These are phyloP conservation scores for Daboia siamensis DNA, from an alignment of 2,113 vertebrate species.

Conservation along the genomic window DNA sequence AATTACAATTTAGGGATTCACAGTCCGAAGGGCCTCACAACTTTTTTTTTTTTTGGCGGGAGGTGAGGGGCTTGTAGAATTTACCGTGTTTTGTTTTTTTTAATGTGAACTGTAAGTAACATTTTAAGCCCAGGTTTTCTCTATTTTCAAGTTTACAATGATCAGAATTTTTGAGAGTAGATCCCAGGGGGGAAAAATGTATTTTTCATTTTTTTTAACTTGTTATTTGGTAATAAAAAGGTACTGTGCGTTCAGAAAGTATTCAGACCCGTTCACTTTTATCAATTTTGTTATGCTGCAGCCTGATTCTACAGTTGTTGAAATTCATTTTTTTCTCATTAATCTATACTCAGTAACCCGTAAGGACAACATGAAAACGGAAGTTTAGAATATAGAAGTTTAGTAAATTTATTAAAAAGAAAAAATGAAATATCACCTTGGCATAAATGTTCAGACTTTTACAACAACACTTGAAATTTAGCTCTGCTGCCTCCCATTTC, in stretches of 20 bases:
- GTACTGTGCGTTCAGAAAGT: background rate
- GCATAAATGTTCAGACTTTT: too few relatives aligned
- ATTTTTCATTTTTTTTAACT: background rate
- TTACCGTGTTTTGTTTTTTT: background rate
- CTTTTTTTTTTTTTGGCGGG: background rate
- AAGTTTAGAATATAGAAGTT: too few relatives aligned
- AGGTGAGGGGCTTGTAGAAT: background rate
- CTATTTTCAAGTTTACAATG: background rate
- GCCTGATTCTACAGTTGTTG: too few relatives aligned
- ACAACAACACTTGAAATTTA: too few relatives aligned
- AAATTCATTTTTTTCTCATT: too few relatives aligned
- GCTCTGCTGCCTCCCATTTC: too few relatives aligned
- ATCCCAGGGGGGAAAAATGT: background rate
- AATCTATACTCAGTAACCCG: too few relatives aligned
- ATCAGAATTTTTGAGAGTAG: background rate
- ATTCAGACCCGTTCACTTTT: too few relatives aligned
- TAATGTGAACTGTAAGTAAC: background rate
- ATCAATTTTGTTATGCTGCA: too few relatives aligned
- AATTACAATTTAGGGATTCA: background rate
- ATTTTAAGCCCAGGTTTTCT: background rate
- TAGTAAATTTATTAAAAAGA: too few relatives aligned
- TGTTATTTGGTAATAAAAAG: background rate
- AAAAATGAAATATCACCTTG: too few relatives aligned
- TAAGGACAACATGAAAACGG: too few relatives aligned
- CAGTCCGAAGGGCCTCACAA: background rate